These are phyloP conservation scores for Eueremaeus valkanovi DNA, from an alignment of 2,888 invertebrate species.

Conservation along the genomic window DNA sequence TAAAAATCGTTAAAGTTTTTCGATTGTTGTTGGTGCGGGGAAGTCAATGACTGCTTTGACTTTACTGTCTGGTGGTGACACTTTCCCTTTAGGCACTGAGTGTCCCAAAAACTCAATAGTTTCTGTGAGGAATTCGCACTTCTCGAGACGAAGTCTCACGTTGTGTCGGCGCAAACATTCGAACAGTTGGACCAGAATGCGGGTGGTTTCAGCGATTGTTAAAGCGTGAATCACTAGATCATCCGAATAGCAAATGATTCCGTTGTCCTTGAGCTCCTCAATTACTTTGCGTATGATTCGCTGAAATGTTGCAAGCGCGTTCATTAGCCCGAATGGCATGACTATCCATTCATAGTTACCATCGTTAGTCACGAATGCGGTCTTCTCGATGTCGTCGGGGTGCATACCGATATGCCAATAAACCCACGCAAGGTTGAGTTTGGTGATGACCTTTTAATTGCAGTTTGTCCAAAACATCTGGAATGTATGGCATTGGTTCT, in stretches of 20 bases:
- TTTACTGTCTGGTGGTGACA: constrained; percentile 44
- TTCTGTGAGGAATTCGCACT: constrained; percentile 44
- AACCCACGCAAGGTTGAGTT: constrained; percentile 45
- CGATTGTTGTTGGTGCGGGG: constrained; percentile 41
- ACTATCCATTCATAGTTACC: constrained; percentile 45
- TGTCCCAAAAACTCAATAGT: constrained; percentile 46
- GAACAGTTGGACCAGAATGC: constrained; percentile 45
- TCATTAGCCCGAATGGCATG: constrained; percentile 47
- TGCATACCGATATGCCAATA: constrained; percentile 47
- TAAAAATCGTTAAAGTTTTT: constrained; percentile 44
- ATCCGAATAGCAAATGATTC: constrained; percentile 46
- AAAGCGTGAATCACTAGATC: constrained; percentile 46
- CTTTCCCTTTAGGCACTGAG: constrained; percentile 38
- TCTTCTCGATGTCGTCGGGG: constrained; percentile 46
- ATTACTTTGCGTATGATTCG: constrained; percentile 45
- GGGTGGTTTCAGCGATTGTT: constrained; percentile 43
- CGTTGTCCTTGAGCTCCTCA: constrained; percentile 44
- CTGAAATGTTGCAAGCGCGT: constrained; percentile 47
- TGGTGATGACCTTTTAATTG: constrained; percentile 42
- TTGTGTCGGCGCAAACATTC: constrained; percentile 36
- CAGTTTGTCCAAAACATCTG: constrained; percentile 45
- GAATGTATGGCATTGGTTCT: constrained; percentile 46
- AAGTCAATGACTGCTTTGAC: constrained; percentile 42
- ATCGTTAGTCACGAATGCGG: constrained; percentile 47
- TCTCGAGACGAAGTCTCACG: constrained; percentile 45